Evolutionary conservation across 2,888 invertebrate species (phyloP), one percentile per base, ranked within the genome.

Genomic region (Drosophila neutralis): DNA sequence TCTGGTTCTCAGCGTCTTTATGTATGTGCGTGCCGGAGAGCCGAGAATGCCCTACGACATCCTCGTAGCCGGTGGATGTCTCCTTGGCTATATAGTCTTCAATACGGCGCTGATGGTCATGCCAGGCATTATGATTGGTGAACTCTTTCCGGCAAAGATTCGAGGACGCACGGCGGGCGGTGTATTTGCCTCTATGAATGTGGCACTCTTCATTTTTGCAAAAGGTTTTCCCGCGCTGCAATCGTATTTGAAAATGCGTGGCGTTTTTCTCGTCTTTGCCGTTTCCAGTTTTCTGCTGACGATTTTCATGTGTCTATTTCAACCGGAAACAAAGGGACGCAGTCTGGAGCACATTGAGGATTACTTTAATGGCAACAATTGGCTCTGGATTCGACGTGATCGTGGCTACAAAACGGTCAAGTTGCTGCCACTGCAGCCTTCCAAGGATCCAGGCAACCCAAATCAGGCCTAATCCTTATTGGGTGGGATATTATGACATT

Each of bases 71-170:
- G 86, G 90, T 0, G 62, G 67, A 0, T 94, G 94, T 62, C 94
- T 97, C 3, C 92, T 96, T n/a, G 91, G 94, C 40, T 97, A 96
- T 91, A 96, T 97, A 24, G 95, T 95, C 8, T 95, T 95, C 79
- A 97, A 96, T 91, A 96, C 97, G 0, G 96, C 96, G 3, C 94
- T 97, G 87, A 95, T 97, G 94, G 94, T 96, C 2, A 94, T 97
- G 74, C 96, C 97, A 0, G 96, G 96, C 24, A 94, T 96, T 35
- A 95, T 97, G 95, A 94, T 96, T 24, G 96, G 96, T 0, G 97
- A 97, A 92, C 93, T 97, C 2, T 94, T 96, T 13, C 97, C 97
- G 0, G 95, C 95, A 0, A 95, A 95, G 91, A 95, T 96, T 4
- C 94, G 97, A 24, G 97, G 96, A 1, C 94, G 96, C 29, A 95